These are phyloP conservation scores for Gavialis gangeticus DNA, from an alignment of 2,113 vertebrate genomes.

Conservation along the genomic window DNA sequence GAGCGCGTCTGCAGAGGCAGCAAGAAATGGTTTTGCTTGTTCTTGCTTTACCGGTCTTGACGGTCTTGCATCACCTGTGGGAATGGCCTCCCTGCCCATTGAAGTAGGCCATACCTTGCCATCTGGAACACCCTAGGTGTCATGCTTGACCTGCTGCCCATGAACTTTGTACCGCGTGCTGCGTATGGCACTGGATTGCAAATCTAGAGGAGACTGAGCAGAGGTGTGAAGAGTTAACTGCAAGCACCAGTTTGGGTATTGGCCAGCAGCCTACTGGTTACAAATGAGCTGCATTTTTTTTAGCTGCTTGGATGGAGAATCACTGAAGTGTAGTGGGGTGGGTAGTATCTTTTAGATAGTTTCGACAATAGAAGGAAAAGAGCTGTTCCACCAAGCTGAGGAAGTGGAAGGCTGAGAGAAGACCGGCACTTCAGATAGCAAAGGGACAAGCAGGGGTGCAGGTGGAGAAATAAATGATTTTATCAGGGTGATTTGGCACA, in stretches of 20 bases:
- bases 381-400: neutral
- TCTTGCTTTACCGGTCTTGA: neutral
- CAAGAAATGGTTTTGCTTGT: neutral
- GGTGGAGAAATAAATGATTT: slow-evolving; percentile 54
- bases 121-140: neutral
- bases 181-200: neutral
- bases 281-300: neutral
- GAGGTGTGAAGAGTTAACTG: neutral
- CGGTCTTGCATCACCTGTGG: neutral
- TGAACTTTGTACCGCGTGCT: neutral
- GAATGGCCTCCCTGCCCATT: neutral
- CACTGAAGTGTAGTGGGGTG: slow-evolving; percentile 7
- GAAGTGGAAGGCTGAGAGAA: neutral
- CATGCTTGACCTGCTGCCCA: rapidly evolving
- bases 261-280: neutral
- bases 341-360: slow-evolving; percentile 14
- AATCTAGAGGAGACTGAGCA: neutral
- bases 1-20: rapidly evolving
- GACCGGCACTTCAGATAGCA: neutral
- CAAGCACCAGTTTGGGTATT: neutral
- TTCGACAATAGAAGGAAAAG: slow-evolving; percentile 54
- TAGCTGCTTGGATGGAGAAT: neutral
- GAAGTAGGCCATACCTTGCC: neutral
- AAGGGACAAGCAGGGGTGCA: slow-evolving; percentile 2
- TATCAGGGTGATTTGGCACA: slow-evolving; percentile 1